These are phyloP conservation scores for Ormyrus labotus DNA, from an alignment of 2,888 invertebrate genomes.

Conservation along the genomic window DNA sequence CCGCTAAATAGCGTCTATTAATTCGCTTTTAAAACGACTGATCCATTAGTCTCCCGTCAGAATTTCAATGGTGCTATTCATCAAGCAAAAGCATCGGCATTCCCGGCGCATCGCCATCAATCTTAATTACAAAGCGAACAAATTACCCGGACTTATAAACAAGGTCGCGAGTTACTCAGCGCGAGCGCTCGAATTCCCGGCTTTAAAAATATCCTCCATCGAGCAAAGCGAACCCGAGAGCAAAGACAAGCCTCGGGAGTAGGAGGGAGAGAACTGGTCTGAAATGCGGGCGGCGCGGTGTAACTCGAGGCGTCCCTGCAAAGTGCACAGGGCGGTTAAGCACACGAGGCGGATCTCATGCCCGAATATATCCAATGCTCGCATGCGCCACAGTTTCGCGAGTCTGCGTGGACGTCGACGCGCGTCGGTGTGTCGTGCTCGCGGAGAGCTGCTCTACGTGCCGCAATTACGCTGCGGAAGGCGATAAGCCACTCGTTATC, in stretches of 20 bases:
- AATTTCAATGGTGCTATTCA: neutral
- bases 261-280: too few species aligned
- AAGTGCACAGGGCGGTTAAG: neutral
- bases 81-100: neutral
- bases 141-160: too few species aligned
- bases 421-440: neutral
- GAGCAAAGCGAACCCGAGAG: too few species aligned
- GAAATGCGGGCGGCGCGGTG: neutral
- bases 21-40: neutral
- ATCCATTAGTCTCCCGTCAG: neutral
- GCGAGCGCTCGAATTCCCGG: too few species aligned
- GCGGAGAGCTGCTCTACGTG: neutral
- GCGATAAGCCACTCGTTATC: slow-evolving; percentile 25
- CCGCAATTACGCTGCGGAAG: slow-evolving; percentile 27
- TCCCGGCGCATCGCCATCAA: neutral
- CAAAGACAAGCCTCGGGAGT: too few species aligned
- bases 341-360: too few species aligned
- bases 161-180: too few species aligned
- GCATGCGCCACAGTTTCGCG: neutral
- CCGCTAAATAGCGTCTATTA: too few species aligned
- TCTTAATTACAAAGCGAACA: too few species aligned
- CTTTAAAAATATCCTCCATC: too few species aligned
- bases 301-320: neutral
- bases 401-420: too few species aligned
- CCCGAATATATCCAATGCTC: slow-evolving; percentile 19